phyloP scores from a whole-genome alignment of 1,140 invertebrate species.

The Phymorhynchus buccinoides region DNA sequence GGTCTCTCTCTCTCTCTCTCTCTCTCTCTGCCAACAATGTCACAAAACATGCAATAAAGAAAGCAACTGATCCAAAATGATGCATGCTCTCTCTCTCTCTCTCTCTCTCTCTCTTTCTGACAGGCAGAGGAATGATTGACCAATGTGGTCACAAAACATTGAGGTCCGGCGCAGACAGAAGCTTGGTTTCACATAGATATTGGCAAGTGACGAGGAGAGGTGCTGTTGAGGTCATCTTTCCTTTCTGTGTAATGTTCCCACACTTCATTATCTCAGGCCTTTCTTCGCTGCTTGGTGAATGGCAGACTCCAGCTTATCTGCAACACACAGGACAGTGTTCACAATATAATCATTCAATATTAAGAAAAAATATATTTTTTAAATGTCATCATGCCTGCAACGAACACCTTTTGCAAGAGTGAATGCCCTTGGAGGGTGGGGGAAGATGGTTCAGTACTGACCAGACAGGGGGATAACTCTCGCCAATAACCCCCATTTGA shows the following conservation, averaged over 20 bases:
- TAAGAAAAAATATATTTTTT: neutral
- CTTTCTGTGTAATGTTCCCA: too few relatives aligned
- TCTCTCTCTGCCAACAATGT: neutral
- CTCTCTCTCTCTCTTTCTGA: neutral
- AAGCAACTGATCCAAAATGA: neutral
- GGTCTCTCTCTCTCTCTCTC: neutral
- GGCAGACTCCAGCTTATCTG: slow-evolving; percentile 85
- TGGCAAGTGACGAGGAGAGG: neutral
- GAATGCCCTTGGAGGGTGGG: neutral
- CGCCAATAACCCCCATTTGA: too few relatives aligned
- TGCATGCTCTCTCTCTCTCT: neutral
- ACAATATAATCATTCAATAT: neutral
- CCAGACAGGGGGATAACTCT: too few relatives aligned
- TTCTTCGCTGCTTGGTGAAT: slow-evolving; percentile 85
- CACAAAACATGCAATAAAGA: too few relatives aligned
- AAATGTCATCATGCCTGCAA: neutral
- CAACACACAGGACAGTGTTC: slow-evolving; percentile 61
- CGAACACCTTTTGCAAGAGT: too few relatives aligned
- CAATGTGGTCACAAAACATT: neutral
- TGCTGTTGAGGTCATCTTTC: neutral
- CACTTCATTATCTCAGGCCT: slow-evolving; percentile 51
- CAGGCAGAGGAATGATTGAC: neutral
- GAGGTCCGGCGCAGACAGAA: neutral
- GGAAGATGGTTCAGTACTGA: neutral
- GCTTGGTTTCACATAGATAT: neutral